Conservation (phyloP, 2,797 vertebrate species). For the Sebastes reedi region DNA sequence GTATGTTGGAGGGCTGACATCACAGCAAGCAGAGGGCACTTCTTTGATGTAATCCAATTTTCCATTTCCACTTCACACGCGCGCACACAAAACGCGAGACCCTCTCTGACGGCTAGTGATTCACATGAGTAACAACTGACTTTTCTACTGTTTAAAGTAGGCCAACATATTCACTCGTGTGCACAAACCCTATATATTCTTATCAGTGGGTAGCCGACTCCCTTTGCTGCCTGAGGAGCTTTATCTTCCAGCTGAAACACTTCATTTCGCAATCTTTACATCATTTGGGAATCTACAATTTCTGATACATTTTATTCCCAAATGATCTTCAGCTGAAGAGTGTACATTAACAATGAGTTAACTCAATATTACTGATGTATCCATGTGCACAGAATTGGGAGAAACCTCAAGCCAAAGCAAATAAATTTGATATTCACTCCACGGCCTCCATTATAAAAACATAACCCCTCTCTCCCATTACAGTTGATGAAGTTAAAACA, state of each 20-base stretch:
- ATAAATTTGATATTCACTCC: slow-evolving; percentile 17
- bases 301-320: neutral
- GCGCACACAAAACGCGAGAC: slow-evolving; percentile 15
- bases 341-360: neutral
- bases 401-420: slow-evolving; percentile 23
- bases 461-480: neutral
- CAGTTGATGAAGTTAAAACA: slow-evolving; percentile 11
- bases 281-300: neutral
- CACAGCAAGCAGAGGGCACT: slow-evolving; percentile 60
- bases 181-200: neutral
- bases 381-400: neutral
- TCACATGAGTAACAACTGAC: slow-evolving; percentile 34
- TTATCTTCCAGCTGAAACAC: slow-evolving; percentile 40
- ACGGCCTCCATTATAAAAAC: neutral
- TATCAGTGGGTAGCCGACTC: slow-evolving; percentile 16
- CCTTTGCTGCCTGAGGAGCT: neutral
- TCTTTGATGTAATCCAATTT: slow-evolving; percentile 80
- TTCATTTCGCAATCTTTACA: neutral
- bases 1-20: slow-evolving; percentile 55
- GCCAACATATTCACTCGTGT: neutral
- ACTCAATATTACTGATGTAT: neutral
- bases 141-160: slow-evolving; percentile 12
- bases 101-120: neutral
- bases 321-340: neutral
- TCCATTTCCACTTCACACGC: slow-evolving; percentile 61